Base-by-base conservation (phyloP, 2,113 vertebrate species). In the Rafetus swinhoei region DNA sequence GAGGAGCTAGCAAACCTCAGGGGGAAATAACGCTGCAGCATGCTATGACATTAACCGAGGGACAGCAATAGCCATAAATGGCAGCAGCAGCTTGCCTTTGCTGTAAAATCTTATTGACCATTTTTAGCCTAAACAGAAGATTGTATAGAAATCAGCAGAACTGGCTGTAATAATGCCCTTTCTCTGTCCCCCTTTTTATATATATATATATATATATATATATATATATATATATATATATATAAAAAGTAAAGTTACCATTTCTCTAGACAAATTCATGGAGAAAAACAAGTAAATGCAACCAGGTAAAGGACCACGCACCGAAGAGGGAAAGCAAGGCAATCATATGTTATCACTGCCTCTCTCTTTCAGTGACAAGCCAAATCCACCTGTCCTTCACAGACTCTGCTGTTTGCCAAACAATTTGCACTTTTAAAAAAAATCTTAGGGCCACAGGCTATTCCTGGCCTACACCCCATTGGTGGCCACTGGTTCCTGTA, bases 371-470 rank as follows among this genome's bases (percentile, higher is more conserved):
- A 10, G n/a, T 72, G 18, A 72, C n/a, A 74, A 1, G 22, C 32
- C 53, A 0, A 55, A 10, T 6, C 52, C 50, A 19, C 53, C 80
- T 39, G 11, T 32, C 53, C 45, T 1, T 0, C 5, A 54, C 0
- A 35, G 15, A n/a, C 32, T 4, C 15, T 21, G 18, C 9, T n/a
- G 15, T 72, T 72, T 72, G 35, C 25, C 60, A 22, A 80, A 22
- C 80, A 79, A 25, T 3, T 12, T 56, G 54, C 22, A 35, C n/a
- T 10, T 35, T 72, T 21, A 16, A 59, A 59, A 59, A 59, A 24
- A 59, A 22, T 10, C 2, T 45, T 59, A 59, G 14, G 6, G 53
- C 14, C 53, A 54, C 53, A 54, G 53, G 53, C 6, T 27, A 24
- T 3, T 60, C 59, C 59, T 60, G 24, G 25, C 59, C 59, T 60